Conservation (phyloP, 2,113 vertebrate species). For the Indicator maculatus region DNA sequence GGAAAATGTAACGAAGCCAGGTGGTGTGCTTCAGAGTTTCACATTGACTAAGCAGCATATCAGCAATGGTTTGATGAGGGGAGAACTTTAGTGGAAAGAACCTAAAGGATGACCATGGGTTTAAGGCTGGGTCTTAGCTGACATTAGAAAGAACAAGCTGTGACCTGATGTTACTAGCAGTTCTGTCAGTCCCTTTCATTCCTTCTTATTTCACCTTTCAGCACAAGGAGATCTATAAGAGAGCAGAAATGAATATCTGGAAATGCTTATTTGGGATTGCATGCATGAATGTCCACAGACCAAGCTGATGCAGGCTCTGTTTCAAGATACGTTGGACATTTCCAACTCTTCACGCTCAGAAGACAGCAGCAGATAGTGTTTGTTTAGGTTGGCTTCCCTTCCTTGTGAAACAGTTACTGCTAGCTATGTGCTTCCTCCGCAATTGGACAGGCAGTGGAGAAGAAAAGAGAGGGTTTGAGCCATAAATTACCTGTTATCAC, state of each 20-base stretch:
- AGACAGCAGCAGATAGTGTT: slow-evolving; percentile 2
- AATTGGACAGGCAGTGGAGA: neutral
- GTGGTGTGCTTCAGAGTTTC: neutral
- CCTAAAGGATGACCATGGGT: neutral
- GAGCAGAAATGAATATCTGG: neutral
- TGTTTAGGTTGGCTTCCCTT: slow-evolving; percentile 17
- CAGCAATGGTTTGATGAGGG: neutral
- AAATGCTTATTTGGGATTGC: slow-evolving; percentile 51
- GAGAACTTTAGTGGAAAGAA: neutral
- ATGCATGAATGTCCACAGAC: slow-evolving; percentile 24
- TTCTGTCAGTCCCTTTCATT: neutral
- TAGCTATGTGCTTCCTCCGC: neutral
- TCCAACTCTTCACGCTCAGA: slow-evolving; percentile 16
- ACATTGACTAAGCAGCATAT: neutral
- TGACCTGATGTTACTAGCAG: neutral
- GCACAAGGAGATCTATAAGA: neutral
- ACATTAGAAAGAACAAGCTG: neutral
- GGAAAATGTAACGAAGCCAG: neutral
- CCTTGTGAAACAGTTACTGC: neutral
- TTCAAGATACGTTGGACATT: neutral
- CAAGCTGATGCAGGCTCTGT: slow-evolving; percentile 37
- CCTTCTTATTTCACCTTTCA: neutral
- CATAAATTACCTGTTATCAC: neutral
- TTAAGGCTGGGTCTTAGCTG: neutral
- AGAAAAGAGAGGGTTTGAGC: neutral